Evolutionary conservation across 2,113 vertebrate species (phyloP), one percentile per base, ranked within the genome.

Genomic region (Hyla sarda): DNA sequence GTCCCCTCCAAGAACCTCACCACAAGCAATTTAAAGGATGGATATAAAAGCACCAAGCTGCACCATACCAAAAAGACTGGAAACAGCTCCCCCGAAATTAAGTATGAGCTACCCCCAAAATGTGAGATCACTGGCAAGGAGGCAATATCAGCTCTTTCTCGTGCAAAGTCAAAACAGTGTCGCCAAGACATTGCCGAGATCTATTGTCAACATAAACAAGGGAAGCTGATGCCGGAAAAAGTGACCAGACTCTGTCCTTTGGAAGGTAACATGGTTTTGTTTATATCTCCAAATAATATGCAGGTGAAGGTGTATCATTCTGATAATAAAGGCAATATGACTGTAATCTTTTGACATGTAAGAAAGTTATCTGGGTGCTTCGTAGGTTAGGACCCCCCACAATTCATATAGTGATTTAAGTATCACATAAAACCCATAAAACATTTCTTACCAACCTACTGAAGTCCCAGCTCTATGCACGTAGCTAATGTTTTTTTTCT

Each of bases 81-180:
- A 13, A 92, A 1, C 88, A 89, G 87, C 58, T 93, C 60, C 80
- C 93, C 94, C 0, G 97, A 97, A 60, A 88, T 95, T 83, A 94
- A 92, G 13, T 94, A 96, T 0, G 96, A 99, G 56, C 96, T 96
- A 11, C 92, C 93, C 0, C 96, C 96, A 1, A 95, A 93, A 90
- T 99, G 98, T 1, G 98, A 99, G 90, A 97, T 99, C 88, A 95
- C 95, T 0, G 98, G 98, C 87, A 99, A 99, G 89, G 98, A 99
- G 90, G 98, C 97, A 1, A 94, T 99, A 89, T 99, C 98, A 0
- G 98, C 98, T 48, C 93, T 99, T 76, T 96, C 97, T 83, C 94
- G 98, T 0, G 90, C 97, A 34, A 98, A 97, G 89, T 96, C 96
- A 82, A 94, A 96, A 88, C 96, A 95, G 89, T 99, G 98, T 65